Percentiles rank a stretch among this genome's conserved stretches.
Evolutionary conservation across 2,888 invertebrate species (phyloP).

Genomic region (Polyommatus icarus): DNA sequence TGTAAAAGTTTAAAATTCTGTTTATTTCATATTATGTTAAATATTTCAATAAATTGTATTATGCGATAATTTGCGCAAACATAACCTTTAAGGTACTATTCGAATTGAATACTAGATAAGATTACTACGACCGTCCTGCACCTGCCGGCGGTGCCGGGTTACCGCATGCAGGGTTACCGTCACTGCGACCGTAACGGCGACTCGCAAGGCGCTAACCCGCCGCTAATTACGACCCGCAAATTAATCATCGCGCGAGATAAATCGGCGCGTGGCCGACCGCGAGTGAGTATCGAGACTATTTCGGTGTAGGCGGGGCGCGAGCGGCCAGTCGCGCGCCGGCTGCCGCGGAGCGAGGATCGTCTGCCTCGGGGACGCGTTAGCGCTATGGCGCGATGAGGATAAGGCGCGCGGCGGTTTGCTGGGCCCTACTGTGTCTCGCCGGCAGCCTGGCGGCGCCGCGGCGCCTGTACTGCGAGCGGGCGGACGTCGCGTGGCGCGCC

Average conservation of each 20-base stretch:
- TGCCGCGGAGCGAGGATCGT: constrained; percentile 62
- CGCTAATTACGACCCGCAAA: constrained; percentile 65
- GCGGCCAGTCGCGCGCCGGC: constrained; percentile 74
- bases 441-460: constrained; percentile 57
- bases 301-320: constrained; percentile 64
- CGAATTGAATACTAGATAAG: not conserved
- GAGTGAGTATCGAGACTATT: constrained; percentile 60
- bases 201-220: constrained; percentile 42
- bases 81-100: not conserved
- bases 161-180: not conserved
- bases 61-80: not conserved
- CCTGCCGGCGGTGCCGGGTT: not conserved
- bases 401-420: constrained; percentile 75
- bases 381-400: constrained; percentile 77
- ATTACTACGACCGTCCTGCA: not conserved
- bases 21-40: too few relatives aligned
- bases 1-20: not conserved
- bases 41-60: too few relatives aligned
- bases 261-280: constrained; percentile 54
- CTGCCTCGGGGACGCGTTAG: constrained; percentile 47
- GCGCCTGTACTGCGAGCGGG: constrained; percentile 77
- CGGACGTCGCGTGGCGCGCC: constrained; percentile 77
- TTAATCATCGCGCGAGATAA: constrained; percentile 68
- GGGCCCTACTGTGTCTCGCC: constrained; percentile 68
- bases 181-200: not conserved